Evolutionary conservation across 2,113 vertebrate genomes (phyloP).

Genomic region (Naja naja): DNA sequence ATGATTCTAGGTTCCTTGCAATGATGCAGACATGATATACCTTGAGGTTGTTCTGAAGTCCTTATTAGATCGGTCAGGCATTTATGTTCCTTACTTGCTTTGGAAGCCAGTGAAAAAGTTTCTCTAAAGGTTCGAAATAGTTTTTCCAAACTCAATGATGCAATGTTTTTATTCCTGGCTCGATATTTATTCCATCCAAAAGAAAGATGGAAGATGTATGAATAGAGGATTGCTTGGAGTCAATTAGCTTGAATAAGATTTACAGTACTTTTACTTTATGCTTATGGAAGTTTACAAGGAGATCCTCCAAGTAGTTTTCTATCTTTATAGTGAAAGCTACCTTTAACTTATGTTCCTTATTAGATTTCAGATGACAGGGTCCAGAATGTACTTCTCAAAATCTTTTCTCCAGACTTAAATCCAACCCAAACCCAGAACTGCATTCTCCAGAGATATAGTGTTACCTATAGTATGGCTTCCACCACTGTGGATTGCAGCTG

Average conservation of each 20-base stretch:
- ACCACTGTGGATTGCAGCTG: not conserved
- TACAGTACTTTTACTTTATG: not conserved
- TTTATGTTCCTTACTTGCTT: not conserved
- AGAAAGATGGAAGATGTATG: not conserved
- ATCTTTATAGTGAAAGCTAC: not conserved
- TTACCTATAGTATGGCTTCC: not conserved
- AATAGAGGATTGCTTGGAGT: not conserved
- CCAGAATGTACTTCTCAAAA: not conserved
- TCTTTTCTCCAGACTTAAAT: not conserved
- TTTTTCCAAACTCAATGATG: not conserved
- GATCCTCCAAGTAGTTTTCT: not conserved
- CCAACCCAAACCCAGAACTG: not conserved
- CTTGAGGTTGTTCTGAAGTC: not conserved
- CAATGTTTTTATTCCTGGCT: not conserved
- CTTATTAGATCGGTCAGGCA: not conserved
- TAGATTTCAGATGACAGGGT: not conserved
- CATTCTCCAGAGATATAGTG: not conserved
- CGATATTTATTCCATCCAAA: not conserved
- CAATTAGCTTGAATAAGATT: not conserved
- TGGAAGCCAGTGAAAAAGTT: not conserved
- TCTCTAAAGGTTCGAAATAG: not conserved
- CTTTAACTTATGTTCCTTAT: not conserved
- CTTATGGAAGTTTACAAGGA: not conserved
- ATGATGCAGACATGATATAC: not conserved
- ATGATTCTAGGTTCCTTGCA: not conserved